Conservation (phyloP, 2,113 vertebrate genomes). For the Setophaga kirtlandii region DNA sequence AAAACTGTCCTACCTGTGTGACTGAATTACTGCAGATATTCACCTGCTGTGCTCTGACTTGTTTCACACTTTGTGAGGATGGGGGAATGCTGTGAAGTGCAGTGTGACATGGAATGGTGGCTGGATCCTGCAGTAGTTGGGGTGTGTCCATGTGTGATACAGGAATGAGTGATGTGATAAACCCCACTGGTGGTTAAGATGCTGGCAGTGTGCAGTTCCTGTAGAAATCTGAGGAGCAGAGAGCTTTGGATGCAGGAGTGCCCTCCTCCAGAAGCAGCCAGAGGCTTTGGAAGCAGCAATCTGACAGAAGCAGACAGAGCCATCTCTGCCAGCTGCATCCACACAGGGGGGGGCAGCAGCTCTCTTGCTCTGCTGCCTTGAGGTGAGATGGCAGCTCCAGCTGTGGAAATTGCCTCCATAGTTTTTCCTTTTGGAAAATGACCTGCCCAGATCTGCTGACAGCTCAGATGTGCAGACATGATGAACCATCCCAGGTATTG, state of each 20-base stretch:
- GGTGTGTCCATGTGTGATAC: neutral
- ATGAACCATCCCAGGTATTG: neutral
- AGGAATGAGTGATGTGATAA: neutral
- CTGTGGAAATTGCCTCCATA: neutral
- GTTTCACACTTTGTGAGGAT: neutral
- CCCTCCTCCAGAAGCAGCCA: neutral
- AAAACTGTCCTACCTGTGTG: neutral
- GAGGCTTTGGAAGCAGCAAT: neutral
- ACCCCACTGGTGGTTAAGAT: neutral
- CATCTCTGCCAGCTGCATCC: neutral
- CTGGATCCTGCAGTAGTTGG: neutral
- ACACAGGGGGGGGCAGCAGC: neutral
- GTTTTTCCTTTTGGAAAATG: neutral
- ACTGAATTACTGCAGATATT: neutral
- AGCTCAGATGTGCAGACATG: neutral
- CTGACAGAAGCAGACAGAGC: neutral
- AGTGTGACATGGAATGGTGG: fast-evolving
- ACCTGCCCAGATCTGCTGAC: neutral
- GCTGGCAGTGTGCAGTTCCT: neutral
- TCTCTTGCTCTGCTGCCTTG: neutral
- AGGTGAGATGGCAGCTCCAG: neutral
- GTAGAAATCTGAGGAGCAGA: neutral
- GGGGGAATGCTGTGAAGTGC: neutral
- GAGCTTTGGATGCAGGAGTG: neutral
- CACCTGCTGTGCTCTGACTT: neutral